Evolutionary conservation across 2,888 invertebrate genomes (phyloP), one percentile per base, ranked within the genome.

Genomic region (Epistrophella euchroma): DNA sequence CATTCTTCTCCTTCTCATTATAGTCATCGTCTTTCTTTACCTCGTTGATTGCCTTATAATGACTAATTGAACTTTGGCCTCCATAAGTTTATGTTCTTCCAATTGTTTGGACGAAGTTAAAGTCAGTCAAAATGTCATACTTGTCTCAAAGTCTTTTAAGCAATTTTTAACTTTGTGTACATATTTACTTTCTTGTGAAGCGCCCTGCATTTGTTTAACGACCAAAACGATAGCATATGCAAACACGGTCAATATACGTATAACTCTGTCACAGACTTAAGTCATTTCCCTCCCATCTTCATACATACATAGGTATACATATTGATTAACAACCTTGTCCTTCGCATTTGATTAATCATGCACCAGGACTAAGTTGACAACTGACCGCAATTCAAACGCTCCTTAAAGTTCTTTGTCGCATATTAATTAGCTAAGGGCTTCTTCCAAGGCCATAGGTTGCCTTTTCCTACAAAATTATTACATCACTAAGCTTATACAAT

Each of bases 311-410:
- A 28, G 28, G 4, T 28, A 28, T 13, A 35, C 10, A 1, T 55
- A 62, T 78, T 70, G 73, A 83, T 78, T 78, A 78, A 68, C 79
- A 78, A 68, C 68, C 68, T 73, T 73, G 83, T 79, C 82, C 82
- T 83, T 70, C 66, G 32, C 37, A 62, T 60, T 73, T 83, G 78
- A 78, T 83, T 78, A 73, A 78, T 83, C 60, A 73, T 78, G 73
- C 40, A 60, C 55, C 45, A 10, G 28, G 50, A 58, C 55, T 68
- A 19, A 60, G 58, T 45, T 56, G 68, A 71, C 71, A 64, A 77
- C 35, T 82, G 77, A 70, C 72, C 73, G 78, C 68, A 62, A 45
- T 55, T 68, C 50, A 73, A 66, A 68, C 37, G 40, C 52, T 66
- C 40, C 35, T 25, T n/a, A 13, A 22, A 35, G 37, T 37, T 35